Base-by-base conservation (phyloP, 1,140 invertebrate genomes). In the Rhizoglyphus robini region DNA sequence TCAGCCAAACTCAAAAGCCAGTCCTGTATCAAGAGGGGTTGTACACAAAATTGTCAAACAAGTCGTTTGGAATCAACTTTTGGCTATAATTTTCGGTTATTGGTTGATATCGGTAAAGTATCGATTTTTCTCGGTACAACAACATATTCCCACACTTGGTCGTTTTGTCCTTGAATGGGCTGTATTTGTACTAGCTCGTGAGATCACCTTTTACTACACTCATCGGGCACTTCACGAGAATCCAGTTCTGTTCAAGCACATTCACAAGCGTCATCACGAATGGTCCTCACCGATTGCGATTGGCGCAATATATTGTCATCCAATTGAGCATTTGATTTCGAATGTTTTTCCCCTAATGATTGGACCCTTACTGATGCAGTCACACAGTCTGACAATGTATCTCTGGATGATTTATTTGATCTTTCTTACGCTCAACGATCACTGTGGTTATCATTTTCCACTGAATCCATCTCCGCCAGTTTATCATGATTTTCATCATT, bases 401-500 rank as follows among this genome's bases (percentile, higher is more conserved):
- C 72, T 90, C 25, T 90, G 88, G 87, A 87, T 88, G 70, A 81
- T 81, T 1, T 71, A 90, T 38, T 87, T 86, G 3, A 82, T 88
- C 63, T 73, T 88, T 4, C 86, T 84, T 3, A 91, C 88, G 0
- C 79, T 90, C 8, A 88, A 88, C 71, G 82, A 87, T 15, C 89
- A 92, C 73, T 87, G 85, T 57, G 89, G 89, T 5, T 92, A 91
- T 72, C 88, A 92, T 76, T 78, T 91, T 70, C 89, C 89, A 0
- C 86, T 90, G 71, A 85, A 87, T 29, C n/a, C 29, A 4, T 89
- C 87, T 31, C n/a, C n/a, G n/a, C 87, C 88, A 20, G 88, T 91
- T 76, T 85, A 86, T 1, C 89, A 92, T 73, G 88, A 92, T 76
- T 92, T 86, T 74, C 88, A 92, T 76, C 89, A 92, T 75, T 76